phyloP scores from a whole-genome alignment of 1,140 invertebrate genomes.

The Drosophila littoralis region DNA sequence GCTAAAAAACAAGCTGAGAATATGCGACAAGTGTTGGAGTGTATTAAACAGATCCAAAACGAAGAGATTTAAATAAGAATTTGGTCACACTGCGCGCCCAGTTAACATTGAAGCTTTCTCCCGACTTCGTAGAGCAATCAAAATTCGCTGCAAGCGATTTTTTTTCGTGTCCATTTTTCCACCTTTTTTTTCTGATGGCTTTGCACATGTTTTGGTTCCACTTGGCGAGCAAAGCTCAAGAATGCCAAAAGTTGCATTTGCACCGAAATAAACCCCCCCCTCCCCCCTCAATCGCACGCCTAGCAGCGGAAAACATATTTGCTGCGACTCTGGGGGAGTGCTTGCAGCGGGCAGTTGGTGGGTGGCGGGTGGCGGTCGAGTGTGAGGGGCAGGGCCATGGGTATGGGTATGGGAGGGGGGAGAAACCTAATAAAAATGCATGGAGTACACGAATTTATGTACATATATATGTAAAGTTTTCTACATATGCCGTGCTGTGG shows the following conservation, averaged over 20 bases:
- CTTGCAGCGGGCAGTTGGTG: background rate
- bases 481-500: slow-evolving; percentile 25
- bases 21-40: no score
- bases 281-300: background rate
- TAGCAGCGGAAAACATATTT: slow-evolving; percentile 1
- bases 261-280: slow-evolving; percentile 34
- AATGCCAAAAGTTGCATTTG: slow-evolving; percentile 48
- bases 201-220: slow-evolving; percentile 45
- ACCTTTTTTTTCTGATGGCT: background rate
- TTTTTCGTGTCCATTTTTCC: background rate
- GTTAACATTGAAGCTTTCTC: no score
- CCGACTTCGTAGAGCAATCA: background rate
- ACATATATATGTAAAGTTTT: slow-evolving; percentile 37
- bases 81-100: no score
- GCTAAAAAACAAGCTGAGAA: no score
- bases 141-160: background rate
- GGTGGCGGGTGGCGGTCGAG: slow-evolving; percentile 1
- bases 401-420: background rate
- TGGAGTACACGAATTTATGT: slow-evolving; percentile 55
- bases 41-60: no score
- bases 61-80: no score
- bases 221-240: slow-evolving; percentile 46
- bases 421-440: slow-evolving; percentile 61
- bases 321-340: background rate
- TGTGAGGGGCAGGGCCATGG: background rate